Evolutionary conservation across 1,140 invertebrate genomes (phyloP).

Genomic region (Aricia agestis): DNA sequence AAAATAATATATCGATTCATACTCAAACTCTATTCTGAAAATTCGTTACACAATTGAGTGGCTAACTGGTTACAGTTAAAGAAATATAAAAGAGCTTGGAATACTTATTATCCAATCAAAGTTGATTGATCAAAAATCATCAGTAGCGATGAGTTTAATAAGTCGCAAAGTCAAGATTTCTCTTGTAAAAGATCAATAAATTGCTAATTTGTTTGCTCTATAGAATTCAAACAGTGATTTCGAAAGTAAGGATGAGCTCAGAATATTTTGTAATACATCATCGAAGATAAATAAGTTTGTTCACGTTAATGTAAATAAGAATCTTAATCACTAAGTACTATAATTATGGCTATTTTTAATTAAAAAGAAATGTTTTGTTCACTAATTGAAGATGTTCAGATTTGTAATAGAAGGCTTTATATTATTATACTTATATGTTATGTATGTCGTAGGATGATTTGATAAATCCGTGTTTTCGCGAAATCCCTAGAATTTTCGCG

Average conservation of each 20-base stretch:
- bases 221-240: not conserved
- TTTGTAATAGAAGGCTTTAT: too few species aligned
- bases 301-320: too few species aligned
- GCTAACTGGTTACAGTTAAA: not conserved
- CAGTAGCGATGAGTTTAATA: not conserved
- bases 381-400: too few species aligned
- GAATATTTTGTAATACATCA: not conserved
- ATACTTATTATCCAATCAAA: not conserved
- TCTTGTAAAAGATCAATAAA: slow-evolving; percentile 3
- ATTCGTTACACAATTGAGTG: not conserved
- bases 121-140: not conserved
- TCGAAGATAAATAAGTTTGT: too few species aligned
- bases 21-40: not conserved
- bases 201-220: not conserved
- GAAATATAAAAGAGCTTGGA: not conserved
- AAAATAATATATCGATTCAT: too few species aligned
- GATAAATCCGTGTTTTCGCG: too few species aligned
- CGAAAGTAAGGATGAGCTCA: not conserved
- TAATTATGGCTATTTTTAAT: too few species aligned
- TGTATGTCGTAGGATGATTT: too few species aligned
- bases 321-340: too few species aligned
- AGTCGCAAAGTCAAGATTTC: not conserved
- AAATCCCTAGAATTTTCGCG: too few species aligned
- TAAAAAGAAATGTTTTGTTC: too few species aligned
- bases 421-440: too few species aligned